These are phyloP conservation scores for Prionailurus bengalensis DNA, from an alignment of 2,113 vertebrate species.

Conservation along the genomic window DNA sequence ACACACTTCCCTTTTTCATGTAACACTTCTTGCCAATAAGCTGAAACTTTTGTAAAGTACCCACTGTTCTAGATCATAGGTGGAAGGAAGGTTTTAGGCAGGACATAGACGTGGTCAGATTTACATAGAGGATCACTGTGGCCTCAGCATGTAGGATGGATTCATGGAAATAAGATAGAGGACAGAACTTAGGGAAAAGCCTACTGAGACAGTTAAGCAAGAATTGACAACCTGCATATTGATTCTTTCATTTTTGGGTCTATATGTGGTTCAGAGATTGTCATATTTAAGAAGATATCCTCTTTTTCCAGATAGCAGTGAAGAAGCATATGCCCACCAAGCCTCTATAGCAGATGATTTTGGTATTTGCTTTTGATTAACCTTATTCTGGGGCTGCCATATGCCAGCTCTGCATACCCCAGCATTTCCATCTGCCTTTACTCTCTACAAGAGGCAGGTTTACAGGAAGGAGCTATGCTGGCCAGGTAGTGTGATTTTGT, in stretches of 20 bases:
- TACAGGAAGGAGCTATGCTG: neutral
- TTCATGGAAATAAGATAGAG: neutral
- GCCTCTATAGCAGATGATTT: neutral
- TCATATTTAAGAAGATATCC: neutral
- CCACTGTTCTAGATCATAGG: neutral
- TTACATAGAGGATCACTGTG: neutral
- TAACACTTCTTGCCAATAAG: neutral
- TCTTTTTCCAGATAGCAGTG: neutral
- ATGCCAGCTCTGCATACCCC: constrained; percentile 29
- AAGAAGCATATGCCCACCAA: neutral
- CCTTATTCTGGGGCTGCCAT: constrained; percentile 48
- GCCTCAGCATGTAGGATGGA: neutral
- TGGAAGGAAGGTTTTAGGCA: neutral
- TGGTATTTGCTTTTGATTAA: constrained; percentile 55
- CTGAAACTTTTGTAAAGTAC: neutral
- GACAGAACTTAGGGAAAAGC: neutral
- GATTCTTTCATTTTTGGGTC: neutral
- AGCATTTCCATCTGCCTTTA: constrained; percentile 65
- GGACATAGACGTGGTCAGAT: neutral
- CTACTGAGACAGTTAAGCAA: neutral
- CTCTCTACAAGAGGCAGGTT: neutral
- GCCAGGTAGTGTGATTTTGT: constrained; percentile 1
- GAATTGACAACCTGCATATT: neutral
- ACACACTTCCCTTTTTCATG: accelerated
- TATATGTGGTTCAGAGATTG: neutral